Base-by-base conservation (phyloP, 2,797 vertebrate species). In the Clangula hyemalis region DNA sequence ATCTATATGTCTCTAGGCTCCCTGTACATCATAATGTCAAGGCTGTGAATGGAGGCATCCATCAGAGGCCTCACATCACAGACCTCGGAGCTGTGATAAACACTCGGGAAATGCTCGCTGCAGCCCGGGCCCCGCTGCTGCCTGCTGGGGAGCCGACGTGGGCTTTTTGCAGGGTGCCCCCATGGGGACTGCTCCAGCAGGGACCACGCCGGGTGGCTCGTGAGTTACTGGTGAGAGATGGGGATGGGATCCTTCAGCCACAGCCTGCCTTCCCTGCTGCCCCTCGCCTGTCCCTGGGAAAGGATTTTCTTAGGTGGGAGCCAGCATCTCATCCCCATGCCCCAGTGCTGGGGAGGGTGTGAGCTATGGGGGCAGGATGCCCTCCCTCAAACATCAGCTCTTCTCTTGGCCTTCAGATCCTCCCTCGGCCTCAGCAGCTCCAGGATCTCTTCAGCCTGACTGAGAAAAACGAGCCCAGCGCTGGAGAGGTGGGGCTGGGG, bases 1-100 rank as follows among this genome's bases (percentile, higher is more conserved):
- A 98, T 98, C 97, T 96, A 97, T 98, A 98, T 97, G 97, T 98
- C 98, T 98, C 85, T 95, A 97, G 98, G 98, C 97, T 96, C 97
- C 97, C 96, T 96, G 97, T 98, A 98, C 97, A 98, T 98, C 98
- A 98, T 96, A 73, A 97, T 99, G 98, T 99, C 99, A 98, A 97
- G 97, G 97, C 98, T 96, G 96, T 97, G 98, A 98, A 98, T 98
- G 96, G 97, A 98, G 98, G 97, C 98, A 98, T 99, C 98, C 98
- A 98, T 99, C 98, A 99, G 98, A 92, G 80, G 94, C 94, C 96
- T 97, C 97, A 71, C 85, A 97, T 97, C 97, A 98, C 98, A 98
- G 98, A 98, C 98, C 98, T 98, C n/a, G 90, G 96, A 97, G 97
- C 97, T 97, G 97, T 97, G 98, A 98, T 98, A 96, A 95, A 93